Base-by-base conservation (phyloP, 2,797 vertebrate genomes). In the Sebastes baramenuke region DNA sequence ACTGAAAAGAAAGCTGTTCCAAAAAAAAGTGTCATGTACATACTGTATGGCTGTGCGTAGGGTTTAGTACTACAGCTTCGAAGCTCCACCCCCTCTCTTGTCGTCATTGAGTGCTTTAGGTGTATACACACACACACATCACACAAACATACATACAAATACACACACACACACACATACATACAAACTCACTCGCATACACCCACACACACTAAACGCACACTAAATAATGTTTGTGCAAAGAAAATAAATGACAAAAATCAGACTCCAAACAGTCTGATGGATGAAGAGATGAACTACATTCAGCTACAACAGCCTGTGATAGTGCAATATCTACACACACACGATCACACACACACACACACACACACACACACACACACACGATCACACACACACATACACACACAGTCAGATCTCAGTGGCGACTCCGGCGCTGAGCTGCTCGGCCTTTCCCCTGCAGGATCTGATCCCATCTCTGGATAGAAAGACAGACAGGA, bases 261-360 rank as follows among this genome's bases (percentile, higher is more conserved):
- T 67, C 74, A 95, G 94, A 94, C 93, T 95, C 95, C 95, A 95
- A 95, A 81, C 87, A 73, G 81, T 85, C 83, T 84, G 82, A 91
- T 65, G 81, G 73, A 91, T 89, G 86, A 90, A 90, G 77, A 95
- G 93, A 94, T 84, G 82, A 92, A 92, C 95, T 96, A 95, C 92
- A 94, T 95, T 95, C 95, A 95, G 95, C 96, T 94, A 96, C 92
- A 95, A 94, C 84, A 97, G 96, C 93, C 96, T 96, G 96, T 96
- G 96, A 97, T 98, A 97, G 97, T 99, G 98, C 98, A 98, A 98
- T 97, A 96, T 95, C 93, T 94, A 95, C 80, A 95, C 95, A 89
- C 20, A 24, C 67, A 30, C 9, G 32, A 32, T 32, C 32, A 34
- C 46, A 67, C 67, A 61, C 67, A 70, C 59, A 74, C 27, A 27